phyloP scores from a whole-genome alignment of 2,888 invertebrate genomes.

The Platypus cylindrus region DNA sequence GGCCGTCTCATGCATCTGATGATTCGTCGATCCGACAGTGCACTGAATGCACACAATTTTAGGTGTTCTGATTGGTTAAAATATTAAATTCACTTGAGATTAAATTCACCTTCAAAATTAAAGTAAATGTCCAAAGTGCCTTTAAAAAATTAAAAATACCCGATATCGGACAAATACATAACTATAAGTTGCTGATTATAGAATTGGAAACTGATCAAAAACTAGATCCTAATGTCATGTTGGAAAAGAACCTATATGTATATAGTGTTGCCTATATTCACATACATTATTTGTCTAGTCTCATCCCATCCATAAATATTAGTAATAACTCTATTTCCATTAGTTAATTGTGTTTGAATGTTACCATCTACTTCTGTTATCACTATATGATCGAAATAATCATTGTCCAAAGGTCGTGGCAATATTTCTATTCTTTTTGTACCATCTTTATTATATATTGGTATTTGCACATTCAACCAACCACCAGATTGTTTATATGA shows the following conservation, averaged over 20 bases:
- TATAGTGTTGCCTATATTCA: slow-evolving; percentile 10
- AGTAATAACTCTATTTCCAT: slow-evolving; percentile 47
- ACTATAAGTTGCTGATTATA: too few relatives aligned
- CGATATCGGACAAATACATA: not conserved
- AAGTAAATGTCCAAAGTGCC: too few relatives aligned
- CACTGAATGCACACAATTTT: too few relatives aligned
- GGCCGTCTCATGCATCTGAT: too few relatives aligned
- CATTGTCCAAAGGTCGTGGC: slow-evolving; percentile 23
- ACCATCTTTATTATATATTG: slow-evolving; percentile 41
- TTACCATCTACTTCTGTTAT: slow-evolving; percentile 18
- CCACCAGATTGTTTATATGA: slow-evolving; percentile 49
- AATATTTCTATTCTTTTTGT: slow-evolving; percentile 22
- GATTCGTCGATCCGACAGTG: too few relatives aligned
- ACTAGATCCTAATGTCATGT: too few relatives aligned
- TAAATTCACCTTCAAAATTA: too few relatives aligned
- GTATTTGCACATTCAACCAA: slow-evolving; percentile 53
- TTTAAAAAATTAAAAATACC: too few relatives aligned
- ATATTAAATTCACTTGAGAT: too few relatives aligned
- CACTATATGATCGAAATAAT: slow-evolving; percentile 27
- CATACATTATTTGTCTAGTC: slow-evolving; percentile 42
- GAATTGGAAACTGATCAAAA: too few relatives aligned
- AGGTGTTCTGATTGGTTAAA: too few relatives aligned
- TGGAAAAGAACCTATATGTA: too few relatives aligned
- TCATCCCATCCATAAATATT: slow-evolving; percentile 51
- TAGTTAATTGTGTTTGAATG: slow-evolving; percentile 38